Percentiles rank a stretch among this genome's conserved stretches.
Conservation (phyloP, 1,140 invertebrate genomes). For the Matsumurasca onukii region DNA sequence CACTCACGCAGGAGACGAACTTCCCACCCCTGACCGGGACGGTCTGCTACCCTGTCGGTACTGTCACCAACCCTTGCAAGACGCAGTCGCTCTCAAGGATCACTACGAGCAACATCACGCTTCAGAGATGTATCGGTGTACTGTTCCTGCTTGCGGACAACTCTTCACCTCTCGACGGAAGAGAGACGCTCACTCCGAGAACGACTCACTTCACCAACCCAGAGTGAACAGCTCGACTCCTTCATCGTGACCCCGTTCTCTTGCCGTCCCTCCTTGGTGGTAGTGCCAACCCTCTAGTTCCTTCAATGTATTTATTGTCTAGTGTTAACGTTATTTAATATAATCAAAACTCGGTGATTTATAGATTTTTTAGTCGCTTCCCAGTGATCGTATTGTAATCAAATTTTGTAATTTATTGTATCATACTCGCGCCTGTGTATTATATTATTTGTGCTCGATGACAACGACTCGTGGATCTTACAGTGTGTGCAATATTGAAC, state of each 20-base stretch:
- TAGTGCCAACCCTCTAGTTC: slow-evolving; percentile 28
- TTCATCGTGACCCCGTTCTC: slow-evolving; percentile 47
- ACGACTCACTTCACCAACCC: slow-evolving; percentile 54
- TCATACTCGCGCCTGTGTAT: slow-evolving; percentile 8
- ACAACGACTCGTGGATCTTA: too few relatives aligned
- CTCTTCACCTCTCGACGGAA: slow-evolving; percentile 75
- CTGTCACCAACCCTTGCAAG: slow-evolving; percentile 61
- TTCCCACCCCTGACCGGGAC: slow-evolving; percentile 58
- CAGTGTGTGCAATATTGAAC: background rate
- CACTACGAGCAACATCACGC: slow-evolving; percentile 68
- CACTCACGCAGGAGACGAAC: slow-evolving; percentile 52
- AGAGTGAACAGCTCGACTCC: too few relatives aligned
- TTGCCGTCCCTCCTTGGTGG: slow-evolving; percentile 30
- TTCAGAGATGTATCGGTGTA: slow-evolving; percentile 76
- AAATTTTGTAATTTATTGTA: slow-evolving; percentile 16
- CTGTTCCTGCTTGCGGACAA: slow-evolving; percentile 76
- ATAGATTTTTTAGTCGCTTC: background rate
- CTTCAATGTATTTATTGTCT: slow-evolving; percentile 26
- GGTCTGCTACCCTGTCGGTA: slow-evolving; percentile 64
- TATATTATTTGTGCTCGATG: too few relatives aligned
- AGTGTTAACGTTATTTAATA: too few relatives aligned
- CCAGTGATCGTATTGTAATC: slow-evolving; percentile 21
- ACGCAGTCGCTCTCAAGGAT: slow-evolving; percentile 60
- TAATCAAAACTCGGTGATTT: slow-evolving; percentile 15
- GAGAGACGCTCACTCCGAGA: slow-evolving; percentile 68